Conservation (phyloP, 2,797 vertebrate genomes). For the Masticophis lateralis region DNA sequence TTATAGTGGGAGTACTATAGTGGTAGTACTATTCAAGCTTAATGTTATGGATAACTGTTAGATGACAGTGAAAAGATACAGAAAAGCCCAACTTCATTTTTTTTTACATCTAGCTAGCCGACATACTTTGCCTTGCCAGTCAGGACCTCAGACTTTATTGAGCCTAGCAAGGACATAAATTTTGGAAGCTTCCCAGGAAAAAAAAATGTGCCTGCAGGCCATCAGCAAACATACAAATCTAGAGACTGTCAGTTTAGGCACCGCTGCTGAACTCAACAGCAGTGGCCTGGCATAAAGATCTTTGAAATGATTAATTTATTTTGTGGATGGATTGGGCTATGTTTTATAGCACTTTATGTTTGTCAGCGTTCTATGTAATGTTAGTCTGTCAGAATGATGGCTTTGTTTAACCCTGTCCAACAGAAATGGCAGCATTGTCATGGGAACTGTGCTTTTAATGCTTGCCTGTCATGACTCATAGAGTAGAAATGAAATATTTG, state of each 20-base stretch:
- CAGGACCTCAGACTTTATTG: neutral
- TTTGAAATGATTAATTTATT: slow-evolving; percentile 41
- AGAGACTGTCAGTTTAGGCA: neutral
- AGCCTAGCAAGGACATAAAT: slow-evolving; percentile 4
- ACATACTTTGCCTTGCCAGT: slow-evolving; percentile 21
- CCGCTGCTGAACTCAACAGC: slow-evolving; percentile 27
- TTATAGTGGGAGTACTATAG: neutral
- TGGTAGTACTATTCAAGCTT: neutral
- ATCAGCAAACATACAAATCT: slow-evolving; percentile 45
- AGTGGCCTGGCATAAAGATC: neutral
- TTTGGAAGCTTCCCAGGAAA: slow-evolving; percentile 11
- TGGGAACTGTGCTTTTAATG: slow-evolving; percentile 39
- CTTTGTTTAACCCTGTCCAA: slow-evolving; percentile 42
- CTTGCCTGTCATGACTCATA: slow-evolving; percentile 42
- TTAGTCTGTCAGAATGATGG: slow-evolving; percentile 33
- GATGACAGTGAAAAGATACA: neutral
- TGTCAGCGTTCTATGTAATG: slow-evolving; percentile 9
- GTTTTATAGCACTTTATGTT: slow-evolving; percentile 23
- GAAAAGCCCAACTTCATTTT: neutral
- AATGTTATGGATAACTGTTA: neutral
- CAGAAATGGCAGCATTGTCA: slow-evolving; percentile 47
- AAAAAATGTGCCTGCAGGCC: slow-evolving; percentile 1
- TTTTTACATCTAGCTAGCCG: neutral
- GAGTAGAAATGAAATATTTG: slow-evolving; percentile 45
- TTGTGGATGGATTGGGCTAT: slow-evolving; percentile 34